phyloP scores from a whole-genome alignment of 92 coral and sea anemone species.

The Nematostella vectensis region DNA sequence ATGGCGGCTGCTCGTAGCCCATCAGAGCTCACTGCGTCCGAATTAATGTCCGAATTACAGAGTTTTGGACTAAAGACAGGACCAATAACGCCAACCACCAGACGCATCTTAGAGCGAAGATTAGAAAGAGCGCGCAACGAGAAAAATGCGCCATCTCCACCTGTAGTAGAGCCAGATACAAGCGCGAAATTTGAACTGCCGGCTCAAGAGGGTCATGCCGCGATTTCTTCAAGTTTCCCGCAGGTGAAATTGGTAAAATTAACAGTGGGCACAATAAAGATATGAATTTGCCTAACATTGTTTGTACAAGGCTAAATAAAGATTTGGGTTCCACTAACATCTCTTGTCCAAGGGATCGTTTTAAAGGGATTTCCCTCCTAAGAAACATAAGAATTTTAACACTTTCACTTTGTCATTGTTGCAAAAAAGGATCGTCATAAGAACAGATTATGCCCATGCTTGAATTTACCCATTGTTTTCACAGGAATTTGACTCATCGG shows the following conservation, averaged over 20 bases:
- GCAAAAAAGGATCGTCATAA: neutral
- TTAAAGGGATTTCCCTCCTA: no score
- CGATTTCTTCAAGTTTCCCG: no score
- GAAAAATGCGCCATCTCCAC: no score
- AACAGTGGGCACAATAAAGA: no score
- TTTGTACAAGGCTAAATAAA: no score
- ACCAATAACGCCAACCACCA: constrained; percentile 79
- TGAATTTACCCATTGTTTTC: neutral
- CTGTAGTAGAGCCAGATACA: neutral
- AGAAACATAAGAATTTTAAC: no score
- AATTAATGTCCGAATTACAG: constrained; percentile 56
- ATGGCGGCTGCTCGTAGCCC: constrained; percentile 72
- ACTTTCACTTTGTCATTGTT: no score
- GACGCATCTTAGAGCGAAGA: constrained; percentile 63
- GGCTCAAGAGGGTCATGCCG: neutral
- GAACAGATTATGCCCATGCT: neutral
- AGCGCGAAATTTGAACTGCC: neutral
- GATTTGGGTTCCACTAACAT: no score
- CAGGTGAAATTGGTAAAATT: no score
- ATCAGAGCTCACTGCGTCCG: constrained; percentile 46
- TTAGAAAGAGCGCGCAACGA: constrained; percentile 61
- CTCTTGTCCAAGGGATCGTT: no score
- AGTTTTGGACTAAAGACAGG: constrained; percentile 46
- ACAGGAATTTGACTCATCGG: neutral
- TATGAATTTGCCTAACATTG: no score